Evolutionary conservation across 2,113 vertebrate species (phyloP), one percentile per base, ranked within the genome.

Genomic region (Prinia subflava): DNA sequence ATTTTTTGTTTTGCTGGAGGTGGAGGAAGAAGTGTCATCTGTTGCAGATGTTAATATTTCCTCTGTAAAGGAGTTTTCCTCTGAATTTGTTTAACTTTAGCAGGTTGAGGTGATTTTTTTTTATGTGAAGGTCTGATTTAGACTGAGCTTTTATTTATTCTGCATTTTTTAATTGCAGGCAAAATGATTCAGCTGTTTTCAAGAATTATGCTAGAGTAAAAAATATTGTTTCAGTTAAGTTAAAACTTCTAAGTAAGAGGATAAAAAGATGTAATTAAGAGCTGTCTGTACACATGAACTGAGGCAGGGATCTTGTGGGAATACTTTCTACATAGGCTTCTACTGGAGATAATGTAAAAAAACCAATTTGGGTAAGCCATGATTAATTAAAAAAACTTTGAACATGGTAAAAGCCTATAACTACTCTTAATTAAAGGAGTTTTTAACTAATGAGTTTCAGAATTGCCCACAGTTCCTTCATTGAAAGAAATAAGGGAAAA

Each of bases 191-290:
- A 57, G 33, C n/a, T 80, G 15, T 73, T 90, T 80, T 80, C 41
- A 80, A 62, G 67, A 82, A 63, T 35, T 76, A 73, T 55, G 23
- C 25, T 85, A 53, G 27, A 16, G n/a, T 46, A 73, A 90, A 90
- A 85, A 50, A 24, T 8, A 55, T 22, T 53, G 53, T 73, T 93
- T 91, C 46, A 28, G 50, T 35, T 76, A 73, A 86, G 67, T 80
- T 94, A 77, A 89, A 78, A 83, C 46, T 50, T 87, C 14, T 53
- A 74, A 83, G 50, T 71, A 73, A 79, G 67, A 46, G 31, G 37
- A 86, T 52, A 76, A 83, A 80, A 90, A 86, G 28, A 86, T 69
- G 31, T 91, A 65, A 81, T 94, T 88, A 92, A 92, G 62, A 92
- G 33, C 25, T 59, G 39, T 71, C 47, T 37, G 5, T 80, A 52